Evolutionary conservation across 2,797 vertebrate species (phyloP).

Genomic region (Argentina silus): DNA sequence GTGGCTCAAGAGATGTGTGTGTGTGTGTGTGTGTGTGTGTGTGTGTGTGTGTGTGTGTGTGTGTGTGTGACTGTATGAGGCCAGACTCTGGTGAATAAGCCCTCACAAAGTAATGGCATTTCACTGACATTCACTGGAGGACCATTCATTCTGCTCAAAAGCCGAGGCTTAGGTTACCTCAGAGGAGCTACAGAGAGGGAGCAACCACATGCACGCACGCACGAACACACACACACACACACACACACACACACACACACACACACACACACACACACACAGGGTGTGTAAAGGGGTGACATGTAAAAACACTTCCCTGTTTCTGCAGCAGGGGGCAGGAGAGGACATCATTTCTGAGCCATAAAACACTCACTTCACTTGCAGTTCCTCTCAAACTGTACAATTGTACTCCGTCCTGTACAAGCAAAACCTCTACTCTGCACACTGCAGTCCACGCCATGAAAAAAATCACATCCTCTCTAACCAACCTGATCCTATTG

Average conservation of each 20-base stretch:
- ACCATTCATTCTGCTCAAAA: conserved; percentile 73
- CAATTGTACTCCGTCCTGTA: too few species aligned
- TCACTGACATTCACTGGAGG: conserved; percentile 71
- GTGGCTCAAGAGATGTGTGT: not conserved
- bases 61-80: conserved; percentile 41
- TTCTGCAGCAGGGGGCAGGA: conserved; percentile 42
- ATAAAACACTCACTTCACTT: not conserved
- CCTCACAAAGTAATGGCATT: conserved; percentile 73
- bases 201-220: conserved; percentile 1
- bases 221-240: conserved; percentile 18
- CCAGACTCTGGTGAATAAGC: conserved; percentile 67
- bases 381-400: not conserved
- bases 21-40: conserved; percentile 12
- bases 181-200: conserved; percentile 61
- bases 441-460: too few species aligned
- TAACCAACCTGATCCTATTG: too few species aligned
- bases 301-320: not conserved
- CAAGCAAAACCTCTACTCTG: too few species aligned
- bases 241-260: not conserved
- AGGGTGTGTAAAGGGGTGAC: not conserved
- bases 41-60: conserved; percentile 13
- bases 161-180: conserved; percentile 67
- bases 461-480: too few species aligned
- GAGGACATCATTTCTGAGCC: conserved; percentile 5
- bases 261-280: not conserved